These are phyloP conservation scores for Drosophila pegasa DNA, from an alignment of 2,888 invertebrate genomes.

Conservation along the genomic window DNA sequence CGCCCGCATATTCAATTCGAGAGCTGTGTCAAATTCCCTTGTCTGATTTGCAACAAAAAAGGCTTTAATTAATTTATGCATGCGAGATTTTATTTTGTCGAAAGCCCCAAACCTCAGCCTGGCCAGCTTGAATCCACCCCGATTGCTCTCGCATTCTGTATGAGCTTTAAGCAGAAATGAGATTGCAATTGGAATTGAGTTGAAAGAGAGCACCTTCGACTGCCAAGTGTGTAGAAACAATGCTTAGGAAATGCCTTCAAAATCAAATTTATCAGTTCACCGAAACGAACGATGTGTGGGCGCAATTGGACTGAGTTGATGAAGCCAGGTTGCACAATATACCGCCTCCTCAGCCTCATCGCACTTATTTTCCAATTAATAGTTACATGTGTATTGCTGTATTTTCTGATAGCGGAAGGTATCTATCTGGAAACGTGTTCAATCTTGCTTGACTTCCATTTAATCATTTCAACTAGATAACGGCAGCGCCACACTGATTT, in stretches of 20 bases:
- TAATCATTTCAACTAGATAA: background rate
- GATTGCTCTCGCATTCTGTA: background rate
- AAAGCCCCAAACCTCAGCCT: background rate
- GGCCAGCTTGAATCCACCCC: constrained; percentile 5
- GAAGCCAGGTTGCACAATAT: background rate
- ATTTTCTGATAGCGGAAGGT: background rate
- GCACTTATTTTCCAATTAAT: background rate
- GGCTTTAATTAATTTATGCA: constrained; percentile 57
- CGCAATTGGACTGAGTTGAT: background rate
- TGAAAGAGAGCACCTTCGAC: background rate
- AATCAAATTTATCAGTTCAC: background rate
- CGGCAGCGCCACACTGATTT: background rate
- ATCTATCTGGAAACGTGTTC: background rate
- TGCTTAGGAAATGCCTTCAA: constrained; percentile 7
- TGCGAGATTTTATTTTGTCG: constrained; percentile 26
- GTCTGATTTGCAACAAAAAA: constrained; percentile 42
- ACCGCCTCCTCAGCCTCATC: background rate
- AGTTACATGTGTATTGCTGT: background rate
- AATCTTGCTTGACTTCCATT: background rate
- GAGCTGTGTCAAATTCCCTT: constrained; percentile 22
- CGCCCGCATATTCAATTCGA: constrained; percentile 27
- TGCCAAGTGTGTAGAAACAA: background rate
- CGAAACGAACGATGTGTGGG: background rate
- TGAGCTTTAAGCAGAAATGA: background rate
- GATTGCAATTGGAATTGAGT: background rate